phyloP scores from a whole-genome alignment of 2,888 invertebrate species.

The Agrotis ipsilon region DNA sequence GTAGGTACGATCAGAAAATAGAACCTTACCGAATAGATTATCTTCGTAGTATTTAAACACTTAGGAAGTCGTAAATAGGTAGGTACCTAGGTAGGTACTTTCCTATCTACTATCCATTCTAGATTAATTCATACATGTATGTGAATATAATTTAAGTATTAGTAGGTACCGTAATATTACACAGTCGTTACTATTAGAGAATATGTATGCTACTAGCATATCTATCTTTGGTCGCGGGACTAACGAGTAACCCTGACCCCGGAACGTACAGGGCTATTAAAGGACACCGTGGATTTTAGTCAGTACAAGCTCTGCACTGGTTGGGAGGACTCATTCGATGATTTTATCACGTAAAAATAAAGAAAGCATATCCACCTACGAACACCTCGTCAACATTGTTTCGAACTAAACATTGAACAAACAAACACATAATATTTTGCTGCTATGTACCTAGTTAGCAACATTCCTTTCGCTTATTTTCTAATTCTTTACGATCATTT shows the following conservation, averaged over 20 bases:
- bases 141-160: too few species aligned
- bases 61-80: not conserved
- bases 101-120: not conserved
- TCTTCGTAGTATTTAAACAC: not conserved
- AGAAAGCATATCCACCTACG: too few species aligned
- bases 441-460: not conserved
- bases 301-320: too few species aligned
- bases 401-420: not conserved
- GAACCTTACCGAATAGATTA: not conserved
- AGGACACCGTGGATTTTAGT: too few species aligned
- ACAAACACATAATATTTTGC: not conserved
- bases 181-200: too few species aligned
- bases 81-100: too few species aligned
- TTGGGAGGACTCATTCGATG: too few species aligned
- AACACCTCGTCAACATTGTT: not conserved
- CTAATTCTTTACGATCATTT: not conserved
- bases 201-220: not conserved
- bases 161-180: too few species aligned
- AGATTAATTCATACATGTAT: not conserved
- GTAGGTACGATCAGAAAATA: not conserved
- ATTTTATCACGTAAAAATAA: too few species aligned
- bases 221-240: too few species aligned
- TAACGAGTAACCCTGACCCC: too few species aligned
- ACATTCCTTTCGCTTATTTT: slow-evolving; percentile 7
- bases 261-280: too few species aligned